Evolutionary conservation across 2,797 vertebrate genomes (phyloP).

Genomic region (Diplodus sargus): DNA sequence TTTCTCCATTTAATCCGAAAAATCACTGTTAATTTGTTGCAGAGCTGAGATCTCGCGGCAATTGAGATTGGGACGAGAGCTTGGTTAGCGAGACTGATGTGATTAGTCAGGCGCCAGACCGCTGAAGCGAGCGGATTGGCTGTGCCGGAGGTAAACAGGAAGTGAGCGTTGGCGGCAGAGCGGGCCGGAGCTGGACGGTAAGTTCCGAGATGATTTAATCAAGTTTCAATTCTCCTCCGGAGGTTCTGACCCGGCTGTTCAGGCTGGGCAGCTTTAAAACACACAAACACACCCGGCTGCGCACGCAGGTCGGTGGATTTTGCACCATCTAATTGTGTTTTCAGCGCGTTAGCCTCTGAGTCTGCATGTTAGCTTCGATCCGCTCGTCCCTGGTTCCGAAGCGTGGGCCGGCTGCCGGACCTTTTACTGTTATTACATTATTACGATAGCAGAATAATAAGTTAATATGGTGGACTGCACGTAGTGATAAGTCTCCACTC

Average conservation of each 20-base stretch:
- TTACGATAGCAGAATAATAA: neutral
- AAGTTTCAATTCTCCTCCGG: fast-evolving
- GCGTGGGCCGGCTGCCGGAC: too few species aligned
- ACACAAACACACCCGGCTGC: fast-evolving
- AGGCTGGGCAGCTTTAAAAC: fast-evolving
- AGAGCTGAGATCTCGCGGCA: conserved; percentile 31
- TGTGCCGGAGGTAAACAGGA: conserved; percentile 44
- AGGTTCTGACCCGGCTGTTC: fast-evolving
- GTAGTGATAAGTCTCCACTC: fast-evolving
- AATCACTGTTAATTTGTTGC: fast-evolving
- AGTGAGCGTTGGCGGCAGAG: neutral
- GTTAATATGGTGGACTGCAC: neutral
- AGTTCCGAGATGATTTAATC: neutral
- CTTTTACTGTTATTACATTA: neutral
- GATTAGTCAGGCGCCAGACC: conserved; percentile 19
- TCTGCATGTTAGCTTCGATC: conserved; percentile 32
- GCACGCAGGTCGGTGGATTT: neutral
- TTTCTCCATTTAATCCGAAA: neutral
- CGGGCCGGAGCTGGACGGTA: neutral
- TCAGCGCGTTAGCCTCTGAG: neutral
- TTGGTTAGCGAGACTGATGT: fast-evolving
- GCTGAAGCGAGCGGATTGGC: conserved; percentile 43
- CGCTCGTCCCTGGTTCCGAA: neutral
- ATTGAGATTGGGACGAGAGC: fast-evolving
- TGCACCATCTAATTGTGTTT: fast-evolving